Evolutionary conservation across 2,113 vertebrate species (phyloP).

Genomic region (Nesoenas mayeri): DNA sequence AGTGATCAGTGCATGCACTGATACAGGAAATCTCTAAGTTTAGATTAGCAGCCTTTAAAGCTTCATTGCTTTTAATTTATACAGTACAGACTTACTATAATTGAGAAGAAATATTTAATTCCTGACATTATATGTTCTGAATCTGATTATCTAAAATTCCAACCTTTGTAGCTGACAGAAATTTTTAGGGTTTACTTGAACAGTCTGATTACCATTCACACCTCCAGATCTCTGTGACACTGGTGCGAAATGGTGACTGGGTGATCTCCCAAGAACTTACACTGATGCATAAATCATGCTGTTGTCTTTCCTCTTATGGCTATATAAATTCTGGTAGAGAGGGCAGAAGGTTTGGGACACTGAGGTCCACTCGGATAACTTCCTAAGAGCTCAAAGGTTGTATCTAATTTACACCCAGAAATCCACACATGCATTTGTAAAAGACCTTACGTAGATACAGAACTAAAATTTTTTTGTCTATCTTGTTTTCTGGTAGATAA

Average conservation of each 20-base stretch:
- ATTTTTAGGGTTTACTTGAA: constrained; percentile 10
- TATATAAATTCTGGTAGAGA: background rate
- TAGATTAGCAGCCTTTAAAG: background rate
- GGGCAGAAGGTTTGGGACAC: background rate
- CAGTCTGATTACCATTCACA: constrained; percentile 26
- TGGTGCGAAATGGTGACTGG: constrained; percentile 3
- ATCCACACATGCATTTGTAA: background rate
- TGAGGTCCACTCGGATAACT: background rate
- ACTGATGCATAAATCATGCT: background rate
- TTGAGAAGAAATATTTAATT: constrained; percentile 7
- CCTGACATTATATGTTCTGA: background rate
- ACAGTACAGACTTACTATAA: background rate
- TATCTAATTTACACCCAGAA: background rate
- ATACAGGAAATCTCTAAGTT: background rate
- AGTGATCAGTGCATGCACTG: background rate
- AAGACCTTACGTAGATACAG: background rate
- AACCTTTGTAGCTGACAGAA: background rate
- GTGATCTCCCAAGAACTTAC: constrained; percentile 10
- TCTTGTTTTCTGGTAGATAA: background rate
- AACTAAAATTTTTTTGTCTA: background rate
- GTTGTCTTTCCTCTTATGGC: background rate
- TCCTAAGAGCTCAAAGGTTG: background rate
- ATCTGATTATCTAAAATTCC: constrained; percentile 18
- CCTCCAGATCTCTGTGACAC: constrained; percentile 35
- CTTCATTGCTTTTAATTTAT: background rate